phyloP scores from a whole-genome alignment of 2,113 vertebrate species.

The Taxidea taxus region DNA sequence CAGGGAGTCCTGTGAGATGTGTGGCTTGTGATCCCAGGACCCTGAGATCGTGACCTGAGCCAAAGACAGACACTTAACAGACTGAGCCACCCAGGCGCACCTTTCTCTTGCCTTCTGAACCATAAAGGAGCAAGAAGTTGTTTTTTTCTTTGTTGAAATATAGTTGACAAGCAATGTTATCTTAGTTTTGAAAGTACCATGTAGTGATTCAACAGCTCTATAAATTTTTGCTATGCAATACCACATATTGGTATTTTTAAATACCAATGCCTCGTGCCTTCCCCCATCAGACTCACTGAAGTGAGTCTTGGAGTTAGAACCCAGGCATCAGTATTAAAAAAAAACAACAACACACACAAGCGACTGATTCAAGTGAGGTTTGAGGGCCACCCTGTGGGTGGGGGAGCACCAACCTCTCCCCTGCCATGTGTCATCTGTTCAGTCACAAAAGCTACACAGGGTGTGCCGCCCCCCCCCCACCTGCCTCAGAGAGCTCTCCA shows the following conservation, averaged over 20 bases:
- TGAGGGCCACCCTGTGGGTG: not conserved
- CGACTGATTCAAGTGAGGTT: not conserved
- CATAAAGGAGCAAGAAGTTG: not conserved
- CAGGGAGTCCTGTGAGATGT: not conserved
- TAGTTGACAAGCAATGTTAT: not conserved
- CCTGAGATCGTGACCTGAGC: not conserved
- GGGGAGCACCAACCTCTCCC: rapidly evolving
- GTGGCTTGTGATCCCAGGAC: not conserved
- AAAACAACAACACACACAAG: too few relatives aligned
- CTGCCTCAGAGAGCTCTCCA: not conserved
- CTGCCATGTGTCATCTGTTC: not conserved
- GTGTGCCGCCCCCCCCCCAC: rapidly evolving
- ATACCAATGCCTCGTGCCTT: not conserved
- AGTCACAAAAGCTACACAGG: not conserved
- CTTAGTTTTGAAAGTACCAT: not conserved
- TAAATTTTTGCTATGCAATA: not conserved
- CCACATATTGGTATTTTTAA: not conserved
- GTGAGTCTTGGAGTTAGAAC: not conserved
- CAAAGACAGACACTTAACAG: not conserved
- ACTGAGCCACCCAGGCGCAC: not conserved
- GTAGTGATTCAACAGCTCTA: not conserved
- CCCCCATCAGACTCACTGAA: not conserved
- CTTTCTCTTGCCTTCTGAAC: not conserved
- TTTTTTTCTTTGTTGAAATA: not conserved
- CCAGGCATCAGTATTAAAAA: not conserved